These are phyloP conservation scores for Hormaphis cornu DNA, from an alignment of 1,140 invertebrate species.

Conservation along the genomic window DNA sequence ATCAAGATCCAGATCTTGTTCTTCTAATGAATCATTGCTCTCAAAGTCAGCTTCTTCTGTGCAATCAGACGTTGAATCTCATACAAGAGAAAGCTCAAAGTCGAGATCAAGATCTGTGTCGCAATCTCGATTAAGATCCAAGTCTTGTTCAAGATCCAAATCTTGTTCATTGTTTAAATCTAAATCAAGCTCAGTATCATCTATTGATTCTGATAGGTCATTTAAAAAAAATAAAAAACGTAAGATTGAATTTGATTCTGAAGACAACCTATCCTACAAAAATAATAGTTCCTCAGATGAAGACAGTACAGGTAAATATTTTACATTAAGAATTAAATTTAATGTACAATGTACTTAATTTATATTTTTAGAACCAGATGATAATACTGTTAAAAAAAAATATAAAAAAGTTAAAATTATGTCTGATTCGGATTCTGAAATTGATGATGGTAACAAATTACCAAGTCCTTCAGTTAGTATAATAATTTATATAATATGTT, in stretches of 20 bases:
- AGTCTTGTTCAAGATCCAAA: conserved; percentile 35
- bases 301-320: neutral
- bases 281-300: neutral
- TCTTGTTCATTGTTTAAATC: conserved; percentile 33
- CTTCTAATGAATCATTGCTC: neutral
- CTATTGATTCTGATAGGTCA: conserved; percentile 1
- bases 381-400: neutral
- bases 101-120: conserved; percentile 36
- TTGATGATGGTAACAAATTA: neutral
- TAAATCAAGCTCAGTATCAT: conserved; percentile 22
- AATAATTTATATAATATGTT: neutral
- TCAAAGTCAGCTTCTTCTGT: conserved; percentile 31
- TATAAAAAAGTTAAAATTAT: conserved; percentile 17
- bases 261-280: conserved; percentile 10
- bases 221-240: conserved; percentile 22
- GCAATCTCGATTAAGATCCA: conserved; percentile 11
- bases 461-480: neutral
- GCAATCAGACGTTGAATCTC: conserved; percentile 37
- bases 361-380: neutral
- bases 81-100: conserved; percentile 38
- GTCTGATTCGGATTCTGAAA: neutral
- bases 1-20: conserved; percentile 2
- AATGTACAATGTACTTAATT: neutral
- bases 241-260: conserved; percentile 34
- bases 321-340: neutral